Evolutionary conservation across 2,113 vertebrate genomes (phyloP).

Genomic region (Turnix velox): DNA sequence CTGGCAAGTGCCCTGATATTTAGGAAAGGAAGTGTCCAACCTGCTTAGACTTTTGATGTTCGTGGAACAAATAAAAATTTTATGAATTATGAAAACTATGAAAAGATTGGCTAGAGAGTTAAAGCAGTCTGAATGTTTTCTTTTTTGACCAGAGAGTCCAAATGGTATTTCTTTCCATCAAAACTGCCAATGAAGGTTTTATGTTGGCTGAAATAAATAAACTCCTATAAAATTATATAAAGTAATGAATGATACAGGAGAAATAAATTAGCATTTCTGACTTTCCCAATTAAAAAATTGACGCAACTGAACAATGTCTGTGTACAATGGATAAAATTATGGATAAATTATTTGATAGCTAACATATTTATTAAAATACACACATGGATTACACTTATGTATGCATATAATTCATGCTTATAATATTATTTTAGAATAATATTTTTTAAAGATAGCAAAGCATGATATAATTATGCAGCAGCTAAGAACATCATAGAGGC

Average conservation of each 20-base stretch:
- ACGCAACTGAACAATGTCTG: not conserved
- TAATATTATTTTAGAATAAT: not conserved
- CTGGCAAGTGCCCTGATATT: not conserved
- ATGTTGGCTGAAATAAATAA: not conserved
- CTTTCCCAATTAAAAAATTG: not conserved
- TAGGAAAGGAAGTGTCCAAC: not conserved
- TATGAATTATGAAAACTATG: not conserved
- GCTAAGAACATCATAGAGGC: not conserved
- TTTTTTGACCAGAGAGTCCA: not conserved
- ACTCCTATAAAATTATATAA: not conserved
- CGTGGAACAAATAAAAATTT: not conserved
- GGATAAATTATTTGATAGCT: not conserved
- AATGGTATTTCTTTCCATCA: not conserved
- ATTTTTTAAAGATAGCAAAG: not conserved
- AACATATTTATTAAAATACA: not conserved
- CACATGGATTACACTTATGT: not conserved
- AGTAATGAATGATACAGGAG: not conserved
- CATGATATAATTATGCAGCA: not conserved
- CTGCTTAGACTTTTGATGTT: rapidly evolving
- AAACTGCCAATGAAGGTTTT: not conserved
- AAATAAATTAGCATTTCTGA: not conserved
- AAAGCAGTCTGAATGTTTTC: not conserved
- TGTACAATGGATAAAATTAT: not conserved
- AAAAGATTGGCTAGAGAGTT: not conserved
- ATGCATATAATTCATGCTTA: not conserved